Base-by-base conservation (phyloP, 2,113 vertebrate species). In the Litocranius walleri region DNA sequence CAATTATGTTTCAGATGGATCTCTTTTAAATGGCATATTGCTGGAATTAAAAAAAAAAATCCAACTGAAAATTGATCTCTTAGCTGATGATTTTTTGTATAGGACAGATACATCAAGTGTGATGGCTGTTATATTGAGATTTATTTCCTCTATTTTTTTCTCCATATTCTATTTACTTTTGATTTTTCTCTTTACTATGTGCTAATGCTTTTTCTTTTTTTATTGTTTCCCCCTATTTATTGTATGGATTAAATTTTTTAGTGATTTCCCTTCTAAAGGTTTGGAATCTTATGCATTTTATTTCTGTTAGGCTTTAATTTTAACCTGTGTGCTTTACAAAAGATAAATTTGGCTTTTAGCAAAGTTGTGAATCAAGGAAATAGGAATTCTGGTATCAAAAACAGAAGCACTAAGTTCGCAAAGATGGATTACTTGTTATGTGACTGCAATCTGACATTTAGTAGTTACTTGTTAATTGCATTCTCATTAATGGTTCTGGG, bases 401-500 rank as follows among this genome's bases (percentile, higher is more conserved):
- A 36, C 50, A 48, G 17, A 6, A 80, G 16, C 21, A 30, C 9
- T 80, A 16, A 4, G 19, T 61, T 97, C 23, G 59, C 61, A 94
- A 94, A n/a, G 94, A 36, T 2, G 27, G 57, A n/a, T 92, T 86
- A 83, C 17, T 88, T 92, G 45, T 64, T 91, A 8, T 61, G 36
- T 84, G 74, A 78, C 48, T 40, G 6, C 57, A 17, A 7, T 61
- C 40, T 86, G 50, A 89, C 15, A n/a, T 96, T 85, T 94, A 43
- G 54, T 94, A 93, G 85, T 50, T 88, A 29, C 56, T 92, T 96
- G 61, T 52, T 90, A 96, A 95, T 95, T 91, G 85, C 16, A 90
- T 56, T 94, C 19, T 93, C 91, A 82, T 81, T 84, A 93, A 48
- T 95, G 71, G 29, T 80, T 95, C 43, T 89, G 88, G 56, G 33